Evolutionary conservation across 2,113 vertebrate genomes (phyloP), one percentile per base, ranked within the genome.

Genomic region (Ceyx cyanopectus): DNA sequence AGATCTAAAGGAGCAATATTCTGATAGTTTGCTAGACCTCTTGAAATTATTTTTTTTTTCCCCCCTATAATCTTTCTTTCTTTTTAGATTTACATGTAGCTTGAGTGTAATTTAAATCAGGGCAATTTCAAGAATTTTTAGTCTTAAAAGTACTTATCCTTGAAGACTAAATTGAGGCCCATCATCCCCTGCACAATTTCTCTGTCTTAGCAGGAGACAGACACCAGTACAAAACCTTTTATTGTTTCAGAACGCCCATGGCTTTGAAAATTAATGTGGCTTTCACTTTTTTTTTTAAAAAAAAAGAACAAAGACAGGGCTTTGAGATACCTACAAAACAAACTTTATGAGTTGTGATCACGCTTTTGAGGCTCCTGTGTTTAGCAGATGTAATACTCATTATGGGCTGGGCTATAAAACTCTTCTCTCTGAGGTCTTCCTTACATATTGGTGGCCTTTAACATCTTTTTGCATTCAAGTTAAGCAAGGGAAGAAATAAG

Each of bases 101-200:
- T 92, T 67, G 45, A 93, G 21, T 68, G 18, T 81, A 84, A 88
- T 95, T 94, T 94, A 72, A 94, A 72, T 89, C 86, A 89, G 41
- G 84, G 43, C 63, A 84, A 82, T 92, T 93, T 90, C 67, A 92
- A 91, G 75, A 89, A 82, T 95, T 82, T 95, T 93, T 91, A 76
- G 57, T 89, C 26, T 92, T 93, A 85, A 56, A 94, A 80, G 51
- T 95, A 82, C 79, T 91, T 94, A 77, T 70, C 82, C 70, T n/a
- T 80, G 60, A 91, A 79, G 60, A 70, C 40, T 91, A 89, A 92
- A 85, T 87, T 92, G 92, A 87, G 51, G 53, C 72, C 6, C 37
- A 50, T 95, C 84, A 76, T 85, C 23, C 37, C 18, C 78, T 85
- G 58, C 51, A 90, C 56, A 92, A 69, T 85, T 92, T 81, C 14